These are phyloP conservation scores for Gracilinanus agilis DNA, from an alignment of 2,113 vertebrate species.

Conservation along the genomic window DNA sequence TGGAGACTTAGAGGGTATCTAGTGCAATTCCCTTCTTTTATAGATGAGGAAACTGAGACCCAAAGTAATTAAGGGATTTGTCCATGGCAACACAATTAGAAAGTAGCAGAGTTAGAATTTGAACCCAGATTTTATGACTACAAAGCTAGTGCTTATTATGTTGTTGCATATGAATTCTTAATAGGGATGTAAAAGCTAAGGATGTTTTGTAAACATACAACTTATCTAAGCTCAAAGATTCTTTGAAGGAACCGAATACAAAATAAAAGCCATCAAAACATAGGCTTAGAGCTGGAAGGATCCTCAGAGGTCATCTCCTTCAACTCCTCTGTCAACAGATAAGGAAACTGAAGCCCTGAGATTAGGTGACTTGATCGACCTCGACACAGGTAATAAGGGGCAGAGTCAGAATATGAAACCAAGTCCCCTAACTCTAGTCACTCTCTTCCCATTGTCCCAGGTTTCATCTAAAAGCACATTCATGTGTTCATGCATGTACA, in stretches of 20 bases:
- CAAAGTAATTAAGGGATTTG: background rate
- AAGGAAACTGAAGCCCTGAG: background rate
- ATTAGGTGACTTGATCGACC: background rate
- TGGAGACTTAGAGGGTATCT: background rate
- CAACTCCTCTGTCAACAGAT: background rate
- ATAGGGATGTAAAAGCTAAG: constrained; percentile 59
- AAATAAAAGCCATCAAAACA: background rate
- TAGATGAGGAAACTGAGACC: background rate
- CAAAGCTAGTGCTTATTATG: background rate
- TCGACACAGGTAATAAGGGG: background rate
- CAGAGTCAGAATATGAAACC: background rate
- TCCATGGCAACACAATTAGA: background rate
- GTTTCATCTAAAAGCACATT: background rate
- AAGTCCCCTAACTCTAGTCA: background rate
- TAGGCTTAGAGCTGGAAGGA: background rate
- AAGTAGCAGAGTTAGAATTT: background rate
- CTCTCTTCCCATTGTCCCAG: background rate
- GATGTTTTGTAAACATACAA: constrained; percentile 50
- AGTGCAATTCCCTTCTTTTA: background rate
- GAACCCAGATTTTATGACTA: background rate
- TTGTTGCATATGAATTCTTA: background rate
- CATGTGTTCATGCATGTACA: background rate
- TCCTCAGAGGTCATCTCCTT: background rate
- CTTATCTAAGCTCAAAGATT: constrained; percentile 59
- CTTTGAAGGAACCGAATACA: constrained; percentile 62